phyloP scores from a whole-genome alignment of 1,140 invertebrate species.

The Manduca sexta region DNA sequence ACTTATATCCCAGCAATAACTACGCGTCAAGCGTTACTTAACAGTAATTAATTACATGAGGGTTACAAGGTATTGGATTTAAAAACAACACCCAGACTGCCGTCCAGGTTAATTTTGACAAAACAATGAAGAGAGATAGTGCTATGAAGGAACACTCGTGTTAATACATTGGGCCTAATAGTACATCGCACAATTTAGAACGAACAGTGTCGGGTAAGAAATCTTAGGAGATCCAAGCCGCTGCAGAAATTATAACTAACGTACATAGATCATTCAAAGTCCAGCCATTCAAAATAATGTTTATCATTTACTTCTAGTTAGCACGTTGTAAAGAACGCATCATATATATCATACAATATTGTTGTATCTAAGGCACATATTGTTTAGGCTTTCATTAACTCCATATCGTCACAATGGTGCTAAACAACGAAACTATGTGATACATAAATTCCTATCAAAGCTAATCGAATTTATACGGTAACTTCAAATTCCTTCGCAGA shows the following conservation, averaged over 20 bases:
- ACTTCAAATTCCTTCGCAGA: constrained; percentile 2
- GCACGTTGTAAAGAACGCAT: constrained; percentile 73
- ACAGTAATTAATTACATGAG: constrained; percentile 55
- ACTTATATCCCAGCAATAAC: constrained; percentile 63
- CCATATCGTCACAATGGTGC: constrained; percentile 66
- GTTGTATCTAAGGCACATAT: constrained; percentile 73
- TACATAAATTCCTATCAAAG: constrained; percentile 35
- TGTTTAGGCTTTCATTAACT: constrained; percentile 70
- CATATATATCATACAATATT: constrained; percentile 71
- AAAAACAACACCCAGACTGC: constrained; percentile 53
- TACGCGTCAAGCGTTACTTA: constrained; percentile 69
- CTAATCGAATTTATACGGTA: constrained; percentile 3
- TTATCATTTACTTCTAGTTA: constrained; percentile 69
- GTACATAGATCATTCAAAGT: constrained; percentile 42
- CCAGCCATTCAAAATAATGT: constrained; percentile 62
- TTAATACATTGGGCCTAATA: constrained; percentile 12
- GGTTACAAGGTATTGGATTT: constrained; percentile 46
- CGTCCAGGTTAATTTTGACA: constrained; percentile 24
- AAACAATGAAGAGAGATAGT: constrained; percentile 15
- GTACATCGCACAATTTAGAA: constrained; percentile 11
- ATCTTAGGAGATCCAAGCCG: constrained; percentile 38
- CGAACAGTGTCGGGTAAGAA: constrained; percentile 19
- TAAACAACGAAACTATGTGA: constrained; percentile 40
- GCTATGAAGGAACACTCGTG: constrained; percentile 5
- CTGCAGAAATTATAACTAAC: constrained; percentile 58